Evolutionary conservation across 2,113 vertebrate genomes (phyloP), one percentile per base, ranked within the genome.

Genomic region (Scomber scombrus): DNA sequence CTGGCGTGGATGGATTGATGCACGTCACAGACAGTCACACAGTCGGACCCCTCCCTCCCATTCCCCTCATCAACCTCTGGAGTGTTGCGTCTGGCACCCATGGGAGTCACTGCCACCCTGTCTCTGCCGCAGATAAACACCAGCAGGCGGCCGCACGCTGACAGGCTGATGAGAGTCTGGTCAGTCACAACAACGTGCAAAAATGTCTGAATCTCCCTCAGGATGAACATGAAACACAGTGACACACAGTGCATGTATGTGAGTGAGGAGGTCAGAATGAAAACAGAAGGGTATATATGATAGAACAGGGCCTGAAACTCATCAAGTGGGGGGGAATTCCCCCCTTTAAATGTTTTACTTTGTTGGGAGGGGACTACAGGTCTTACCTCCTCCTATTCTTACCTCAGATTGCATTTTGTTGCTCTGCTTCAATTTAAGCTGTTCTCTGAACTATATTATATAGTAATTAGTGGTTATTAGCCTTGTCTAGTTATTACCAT

Each of bases 51-150:
- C 81, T 55, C 60, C 74, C 21, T 56, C 15, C 8, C 0, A 19
- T 55, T 77, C 58, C 34, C 46, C 57, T 62, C 21, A 34, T 63
- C 43, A 58, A 56, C 49, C 80, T 78, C 61, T 21, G 65, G 50
- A 66, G 71, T 16, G 50, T 55, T 78, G 74, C 70, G 76, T 71
- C 40, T 77, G 71, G 73, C 68, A 69, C 71, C 78, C 54, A 11
- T 26, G 61, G 61, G 68, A 86, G 75, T 62, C 50, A 5, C 47
- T 46, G 66, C 14, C 29, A 64, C 64, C 23, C 23, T 26, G 23
- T 31, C 70, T 87, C 71, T n/a, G 57, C 61, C 68, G 51, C 47
- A 21, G 72, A 82, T 54, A 87, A 84, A 81, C 78, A 74, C 62
- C 50, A 73, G 75, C 78, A 47, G 75, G 58, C 49, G 26, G 58